Conservation (phyloP, 2,797 vertebrate genomes). For the Cyprinella venusta region DNA sequence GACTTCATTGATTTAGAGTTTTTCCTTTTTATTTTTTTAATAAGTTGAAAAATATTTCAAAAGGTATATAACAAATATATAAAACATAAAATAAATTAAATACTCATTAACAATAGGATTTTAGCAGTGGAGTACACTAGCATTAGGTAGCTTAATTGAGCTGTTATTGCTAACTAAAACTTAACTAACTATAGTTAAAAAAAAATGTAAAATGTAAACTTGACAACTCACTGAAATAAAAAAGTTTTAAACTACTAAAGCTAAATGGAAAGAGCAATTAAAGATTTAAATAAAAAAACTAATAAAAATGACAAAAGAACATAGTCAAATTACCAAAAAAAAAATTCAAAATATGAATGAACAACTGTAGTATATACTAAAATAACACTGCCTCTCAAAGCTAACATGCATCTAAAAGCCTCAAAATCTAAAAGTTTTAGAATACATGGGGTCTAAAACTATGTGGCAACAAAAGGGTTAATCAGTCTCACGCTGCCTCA, state of each 20-base stretch:
- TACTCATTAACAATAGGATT: no score
- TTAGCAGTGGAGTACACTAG: no score
- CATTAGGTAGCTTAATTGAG: no score
- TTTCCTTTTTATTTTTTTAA: not conserved
- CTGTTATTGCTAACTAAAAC: no score
- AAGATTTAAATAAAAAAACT: not conserved
- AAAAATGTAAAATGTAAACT: not conserved
- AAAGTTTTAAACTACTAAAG: not conserved
- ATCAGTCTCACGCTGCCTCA: slow-evolving; percentile 60
- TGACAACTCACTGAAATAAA: not conserved
- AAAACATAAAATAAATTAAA: not conserved
- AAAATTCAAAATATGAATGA: not conserved
- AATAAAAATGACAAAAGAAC: not conserved
- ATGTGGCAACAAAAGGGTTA: slow-evolving; percentile 67
- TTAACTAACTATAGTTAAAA: not conserved
- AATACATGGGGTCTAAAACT: not conserved
- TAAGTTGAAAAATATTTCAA: not conserved
- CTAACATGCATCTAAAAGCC: not conserved
- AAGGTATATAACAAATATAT: not conserved
- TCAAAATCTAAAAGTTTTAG: not conserved
- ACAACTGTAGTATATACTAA: not conserved
- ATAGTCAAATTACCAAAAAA: not conserved
- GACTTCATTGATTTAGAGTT: not conserved
- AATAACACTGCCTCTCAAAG: not conserved
- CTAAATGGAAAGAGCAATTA: not conserved